Conservation (phyloP, 2,113 vertebrate species). For the Hypomesus transpacificus region DNA sequence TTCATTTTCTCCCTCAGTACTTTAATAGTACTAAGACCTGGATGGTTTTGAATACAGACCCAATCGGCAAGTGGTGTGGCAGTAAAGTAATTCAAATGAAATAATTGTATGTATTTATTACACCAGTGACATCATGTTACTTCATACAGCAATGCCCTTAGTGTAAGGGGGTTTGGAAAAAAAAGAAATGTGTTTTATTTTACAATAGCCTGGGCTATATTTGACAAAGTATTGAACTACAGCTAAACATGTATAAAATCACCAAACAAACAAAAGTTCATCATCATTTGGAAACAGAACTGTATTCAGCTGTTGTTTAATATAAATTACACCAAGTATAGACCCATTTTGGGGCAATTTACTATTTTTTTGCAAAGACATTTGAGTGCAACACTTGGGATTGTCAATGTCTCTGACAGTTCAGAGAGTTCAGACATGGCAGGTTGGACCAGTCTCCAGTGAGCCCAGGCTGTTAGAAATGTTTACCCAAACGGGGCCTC, state of each 20-base stretch:
- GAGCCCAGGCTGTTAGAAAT: not conserved
- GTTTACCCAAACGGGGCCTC: too few relatives aligned
- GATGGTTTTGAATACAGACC: too few relatives aligned
- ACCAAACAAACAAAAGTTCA: not conserved
- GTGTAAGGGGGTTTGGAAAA: constrained; percentile 43
- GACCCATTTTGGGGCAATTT: constrained; percentile 6
- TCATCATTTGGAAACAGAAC: too few relatives aligned
- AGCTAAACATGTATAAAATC: not conserved
- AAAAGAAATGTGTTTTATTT: not conserved
- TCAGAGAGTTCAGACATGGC: not conserved
- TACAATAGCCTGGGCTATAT: not conserved
- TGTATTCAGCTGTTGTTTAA: not conserved
- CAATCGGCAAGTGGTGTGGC: not conserved
- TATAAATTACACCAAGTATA: constrained; percentile 6
- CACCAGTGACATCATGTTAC: constrained; percentile 25
- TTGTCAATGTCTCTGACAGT: constrained; percentile 1
- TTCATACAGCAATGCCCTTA: constrained; percentile 42
- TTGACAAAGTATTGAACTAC: not conserved
- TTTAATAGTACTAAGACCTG: too few relatives aligned
- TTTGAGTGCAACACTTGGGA: not conserved
- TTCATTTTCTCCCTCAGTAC: too few relatives aligned
- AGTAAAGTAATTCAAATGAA: constrained; percentile 39
- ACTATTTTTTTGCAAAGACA: not conserved
- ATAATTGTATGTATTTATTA: constrained; percentile 38
- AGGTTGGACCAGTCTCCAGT: not conserved